A percentile compares a stretch with the other conserved stretches of the same genome.
Conservation (phyloP, 1,140 invertebrate species). For the Aporrectodea caliginosa region DNA sequence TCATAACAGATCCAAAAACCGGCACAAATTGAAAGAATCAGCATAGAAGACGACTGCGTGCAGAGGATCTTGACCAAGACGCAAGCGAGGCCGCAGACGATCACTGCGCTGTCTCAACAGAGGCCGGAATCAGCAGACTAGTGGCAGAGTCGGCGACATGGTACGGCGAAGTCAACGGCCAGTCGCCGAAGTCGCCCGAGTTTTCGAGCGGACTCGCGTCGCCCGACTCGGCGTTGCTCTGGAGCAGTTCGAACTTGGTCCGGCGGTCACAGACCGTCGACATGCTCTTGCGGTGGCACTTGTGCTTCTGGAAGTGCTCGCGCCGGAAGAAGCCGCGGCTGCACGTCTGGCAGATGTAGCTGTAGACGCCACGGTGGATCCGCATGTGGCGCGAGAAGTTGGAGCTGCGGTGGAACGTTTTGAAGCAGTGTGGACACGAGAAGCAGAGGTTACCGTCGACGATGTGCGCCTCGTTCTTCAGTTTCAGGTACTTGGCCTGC, state of each 20-base stretch:
- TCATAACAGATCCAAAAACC: not conserved
- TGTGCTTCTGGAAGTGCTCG: slow-evolving; percentile 35
- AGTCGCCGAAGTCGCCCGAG: not conserved
- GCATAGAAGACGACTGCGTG: not conserved
- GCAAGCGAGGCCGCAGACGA: not conserved
- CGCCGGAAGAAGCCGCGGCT: slow-evolving; percentile 30
- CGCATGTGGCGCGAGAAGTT: slow-evolving; percentile 34
- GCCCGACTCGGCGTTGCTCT: not conserved
- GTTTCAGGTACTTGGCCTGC: slow-evolving; percentile 33
- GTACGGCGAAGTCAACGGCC: not conserved
- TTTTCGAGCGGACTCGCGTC: not conserved
- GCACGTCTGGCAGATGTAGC: slow-evolving; percentile 32
- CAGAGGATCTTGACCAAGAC: not conserved
- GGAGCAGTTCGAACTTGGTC: slow-evolving; percentile 24
- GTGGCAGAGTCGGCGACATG: not conserved
- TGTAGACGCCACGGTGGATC: slow-evolving; percentile 33
- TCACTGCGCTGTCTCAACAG: not conserved
- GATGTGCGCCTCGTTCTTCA: slow-evolving; percentile 28
- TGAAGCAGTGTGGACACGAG: slow-evolving; percentile 28
- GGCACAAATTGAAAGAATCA: not conserved
- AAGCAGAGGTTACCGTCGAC: slow-evolving; percentile 30
- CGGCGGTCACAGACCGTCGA: slow-evolving; percentile 23
- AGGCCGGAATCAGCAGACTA: not conserved
- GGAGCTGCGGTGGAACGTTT: slow-evolving; percentile 31
- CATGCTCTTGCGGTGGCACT: slow-evolving; percentile 25